Percentiles rank a stretch among this genome's conserved stretches.
phyloP scores from a whole-genome alignment of 2,888 invertebrate species.

The Deroplatys truncata region DNA sequence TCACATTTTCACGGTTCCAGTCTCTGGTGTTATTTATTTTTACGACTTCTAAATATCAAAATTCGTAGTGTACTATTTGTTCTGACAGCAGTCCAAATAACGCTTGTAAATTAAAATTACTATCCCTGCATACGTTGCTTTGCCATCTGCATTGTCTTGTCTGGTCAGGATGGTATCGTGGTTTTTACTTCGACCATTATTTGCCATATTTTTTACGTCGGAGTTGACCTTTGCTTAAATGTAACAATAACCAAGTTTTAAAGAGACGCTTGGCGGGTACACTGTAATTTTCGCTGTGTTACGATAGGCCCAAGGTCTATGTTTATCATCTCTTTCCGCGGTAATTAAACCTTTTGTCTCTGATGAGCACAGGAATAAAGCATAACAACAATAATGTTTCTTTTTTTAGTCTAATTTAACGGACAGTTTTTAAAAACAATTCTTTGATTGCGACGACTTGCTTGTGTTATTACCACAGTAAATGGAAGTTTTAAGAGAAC shows the following conservation, averaged over 20 bases:
- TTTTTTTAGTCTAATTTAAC: neutral
- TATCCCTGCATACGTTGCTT: neutral
- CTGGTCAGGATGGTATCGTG: neutral
- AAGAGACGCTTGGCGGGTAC: neutral
- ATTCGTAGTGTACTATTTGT: neutral
- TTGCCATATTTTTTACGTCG: neutral
- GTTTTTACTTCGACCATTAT: neutral
- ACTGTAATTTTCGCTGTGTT: neutral
- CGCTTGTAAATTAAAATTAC: neutral
- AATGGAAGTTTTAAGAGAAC: neutral
- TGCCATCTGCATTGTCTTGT: neutral
- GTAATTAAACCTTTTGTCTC: neutral
- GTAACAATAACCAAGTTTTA: neutral
- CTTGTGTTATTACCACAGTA: neutral
- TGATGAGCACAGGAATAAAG: neutral
- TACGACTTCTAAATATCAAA: neutral
- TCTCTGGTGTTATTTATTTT: neutral
- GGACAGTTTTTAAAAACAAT: neutral
- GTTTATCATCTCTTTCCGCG: neutral
- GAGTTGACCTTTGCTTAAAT: neutral
- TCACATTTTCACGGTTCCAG: neutral
- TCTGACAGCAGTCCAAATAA: neutral
- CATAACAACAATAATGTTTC: neutral
- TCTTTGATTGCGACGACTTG: neutral
- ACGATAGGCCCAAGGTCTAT: neutral